phyloP scores from a whole-genome alignment of 2,888 invertebrate species.

The Thymelicus acteon region DNA sequence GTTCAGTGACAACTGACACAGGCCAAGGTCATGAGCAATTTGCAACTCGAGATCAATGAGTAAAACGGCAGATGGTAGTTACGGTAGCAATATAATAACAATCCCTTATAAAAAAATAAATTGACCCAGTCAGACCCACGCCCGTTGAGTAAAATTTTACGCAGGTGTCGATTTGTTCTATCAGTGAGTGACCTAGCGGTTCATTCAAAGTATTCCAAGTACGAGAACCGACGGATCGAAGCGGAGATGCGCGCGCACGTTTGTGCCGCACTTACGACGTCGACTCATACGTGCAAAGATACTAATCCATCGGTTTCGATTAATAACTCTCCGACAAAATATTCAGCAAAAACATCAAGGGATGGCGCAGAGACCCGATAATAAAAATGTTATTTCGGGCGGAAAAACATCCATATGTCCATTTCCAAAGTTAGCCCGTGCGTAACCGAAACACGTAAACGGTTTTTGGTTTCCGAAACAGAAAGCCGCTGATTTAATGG shows the following conservation, averaged over 20 bases:
- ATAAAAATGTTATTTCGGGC: no score
- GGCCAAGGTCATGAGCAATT: no score
- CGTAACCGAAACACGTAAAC: no score
- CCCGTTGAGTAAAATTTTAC: slow-evolving; percentile 31
- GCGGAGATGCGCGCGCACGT: slow-evolving; percentile 76
- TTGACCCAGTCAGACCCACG: not conserved
- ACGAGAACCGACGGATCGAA: slow-evolving; percentile 65
- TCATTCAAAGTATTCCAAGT: slow-evolving; percentile 78
- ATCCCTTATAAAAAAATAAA: not conserved
- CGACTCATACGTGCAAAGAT: slow-evolving; percentile 44
- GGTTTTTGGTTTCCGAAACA: no score
- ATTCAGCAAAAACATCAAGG: slow-evolving; percentile 27
- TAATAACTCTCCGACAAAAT: slow-evolving; percentile 28
- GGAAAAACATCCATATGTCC: no score
- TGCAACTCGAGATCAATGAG: no score
- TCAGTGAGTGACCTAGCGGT: slow-evolving; percentile 64
- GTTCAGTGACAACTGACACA: no score
- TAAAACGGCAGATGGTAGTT: no score
- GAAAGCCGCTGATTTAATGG: no score
- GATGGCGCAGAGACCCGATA: not conserved
- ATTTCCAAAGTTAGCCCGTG: no score
- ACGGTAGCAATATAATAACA: not conserved
- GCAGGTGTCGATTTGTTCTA: slow-evolving; percentile 56
- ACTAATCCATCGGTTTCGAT: slow-evolving; percentile 32
- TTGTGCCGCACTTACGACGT: slow-evolving; percentile 46